Base-by-base conservation (phyloP, 2,797 vertebrate genomes). In the Tenualosa ilisha region DNA sequence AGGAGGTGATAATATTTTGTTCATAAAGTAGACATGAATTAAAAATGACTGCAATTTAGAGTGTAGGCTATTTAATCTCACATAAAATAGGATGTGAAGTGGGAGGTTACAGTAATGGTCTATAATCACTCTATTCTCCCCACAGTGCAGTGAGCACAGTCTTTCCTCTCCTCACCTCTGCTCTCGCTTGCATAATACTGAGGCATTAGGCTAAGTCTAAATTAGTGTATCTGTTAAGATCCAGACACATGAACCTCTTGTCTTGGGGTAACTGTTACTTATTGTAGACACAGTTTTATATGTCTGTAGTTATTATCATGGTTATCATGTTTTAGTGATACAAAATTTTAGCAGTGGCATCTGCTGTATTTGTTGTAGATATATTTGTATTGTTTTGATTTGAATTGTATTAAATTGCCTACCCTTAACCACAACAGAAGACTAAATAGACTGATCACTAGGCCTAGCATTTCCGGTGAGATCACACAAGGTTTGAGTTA, bases 171-270 rank as follows among this genome's bases (percentile, higher is more conserved):
- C 26, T 79, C 40, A 46, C 40, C 37, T 37, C 72, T 22, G 46
- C 72, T 79, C 56, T 51, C 37, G 56, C 56, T 59, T 81, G n/a
- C 68, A 17, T 81, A 85, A 81, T 20, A 54, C 24, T 43, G 7
- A 79, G 31, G 37, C 84, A 53, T 53, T 56, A 20, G 75, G 54
- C 54, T 54, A 53, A 79, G 22, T 56, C 31, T 84, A n/a, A n/a
- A 54, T 7, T 56, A 26, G 50, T 84, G 26, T 46, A 46, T 81
- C 31, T 75, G 68, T 22, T 75, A 20, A 75, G 15, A 22, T 79
- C 40, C 72, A 79, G 20, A 46, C 6, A 37, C 26, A 13, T 26
- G 37, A 46, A 22, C 40, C 40, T 46, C 72, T 79, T 46, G 68
- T 72, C 68, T 20, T 13, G n/a, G 12, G 8, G 24, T 26, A 8